Conservation (phyloP, 2,113 vertebrate species). For the Aix galericulata region DNA sequence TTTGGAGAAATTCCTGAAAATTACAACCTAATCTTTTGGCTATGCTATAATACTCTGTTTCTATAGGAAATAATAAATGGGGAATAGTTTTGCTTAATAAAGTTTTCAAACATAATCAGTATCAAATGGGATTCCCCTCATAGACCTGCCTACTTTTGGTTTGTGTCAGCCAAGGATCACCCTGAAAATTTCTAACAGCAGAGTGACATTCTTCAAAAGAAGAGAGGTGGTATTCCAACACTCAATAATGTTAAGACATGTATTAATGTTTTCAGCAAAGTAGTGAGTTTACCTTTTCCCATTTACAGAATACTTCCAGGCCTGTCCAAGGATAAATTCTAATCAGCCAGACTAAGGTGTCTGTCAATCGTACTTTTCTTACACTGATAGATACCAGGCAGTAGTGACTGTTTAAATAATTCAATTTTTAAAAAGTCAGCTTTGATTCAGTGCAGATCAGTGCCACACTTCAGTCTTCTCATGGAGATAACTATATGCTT, state of each 20-base stretch:
- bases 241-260: not conserved
- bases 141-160: not conserved
- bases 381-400: not conserved
- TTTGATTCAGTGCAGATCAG: not conserved
- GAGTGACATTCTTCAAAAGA: not conserved
- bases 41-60: not conserved
- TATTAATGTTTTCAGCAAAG: not conserved
- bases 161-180: not conserved
- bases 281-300: not conserved
- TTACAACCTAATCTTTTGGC: not conserved
- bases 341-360: not conserved
- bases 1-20: not conserved
- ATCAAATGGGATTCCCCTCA: not conserved
- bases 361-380: not conserved
- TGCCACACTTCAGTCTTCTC: not conserved
- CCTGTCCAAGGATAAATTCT: not conserved
- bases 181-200: rapidly evolving
- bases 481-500: not conserved
- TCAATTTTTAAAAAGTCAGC: not conserved
- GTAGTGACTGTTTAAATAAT: not conserved
- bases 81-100: not conserved
- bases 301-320: not conserved
- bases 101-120: not conserved
- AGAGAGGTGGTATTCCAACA: not conserved
- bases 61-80: not conserved